Evolutionary conservation across 2,888 invertebrate genomes (phyloP).

Genomic region (Thelaira solivaga): DNA sequence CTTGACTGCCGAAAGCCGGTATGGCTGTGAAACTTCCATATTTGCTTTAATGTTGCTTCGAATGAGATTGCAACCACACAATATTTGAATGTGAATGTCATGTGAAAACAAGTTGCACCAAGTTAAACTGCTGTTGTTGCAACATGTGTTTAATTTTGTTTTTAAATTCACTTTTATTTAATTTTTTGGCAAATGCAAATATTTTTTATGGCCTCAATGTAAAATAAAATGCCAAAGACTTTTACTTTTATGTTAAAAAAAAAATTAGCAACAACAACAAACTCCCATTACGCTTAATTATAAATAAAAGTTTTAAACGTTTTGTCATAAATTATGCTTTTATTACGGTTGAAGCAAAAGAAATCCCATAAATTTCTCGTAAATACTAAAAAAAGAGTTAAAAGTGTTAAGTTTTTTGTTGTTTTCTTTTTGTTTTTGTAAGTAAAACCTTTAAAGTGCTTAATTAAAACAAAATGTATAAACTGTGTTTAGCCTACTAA

Average conservation of each 20-base stretch:
- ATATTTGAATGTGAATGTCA: slow-evolving; percentile 63
- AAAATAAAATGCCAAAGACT: slow-evolving; percentile 22
- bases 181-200: slow-evolving; percentile 41
- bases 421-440: background rate
- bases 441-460: slow-evolving; percentile 53
- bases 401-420: background rate
- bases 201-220: background rate
- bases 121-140: slow-evolving; percentile 26
- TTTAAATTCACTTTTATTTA: slow-evolving; percentile 10
- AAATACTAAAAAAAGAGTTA: background rate
- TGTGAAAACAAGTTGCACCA: slow-evolving; percentile 58
- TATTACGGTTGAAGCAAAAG: too few relatives aligned
- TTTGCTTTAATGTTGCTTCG: slow-evolving; percentile 21
- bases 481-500: slow-evolving; percentile 5
- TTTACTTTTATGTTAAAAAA: slow-evolving; percentile 45
- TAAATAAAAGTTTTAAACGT: too few relatives aligned
- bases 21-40: slow-evolving; percentile 32
- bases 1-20: slow-evolving; percentile 46
- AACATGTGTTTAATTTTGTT: slow-evolving; percentile 26
- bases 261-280: too few relatives aligned
- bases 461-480: slow-evolving; percentile 8
- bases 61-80: slow-evolving; percentile 38
- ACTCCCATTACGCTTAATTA: too few relatives aligned
- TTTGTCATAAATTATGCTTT: too few relatives aligned
- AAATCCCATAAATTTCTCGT: too few relatives aligned